Percentiles rank a stretch among this genome's conserved stretches.
These are phyloP conservation scores for Spea hammondii DNA, from an alignment of 2,797 vertebrate species.

Conservation along the genomic window DNA sequence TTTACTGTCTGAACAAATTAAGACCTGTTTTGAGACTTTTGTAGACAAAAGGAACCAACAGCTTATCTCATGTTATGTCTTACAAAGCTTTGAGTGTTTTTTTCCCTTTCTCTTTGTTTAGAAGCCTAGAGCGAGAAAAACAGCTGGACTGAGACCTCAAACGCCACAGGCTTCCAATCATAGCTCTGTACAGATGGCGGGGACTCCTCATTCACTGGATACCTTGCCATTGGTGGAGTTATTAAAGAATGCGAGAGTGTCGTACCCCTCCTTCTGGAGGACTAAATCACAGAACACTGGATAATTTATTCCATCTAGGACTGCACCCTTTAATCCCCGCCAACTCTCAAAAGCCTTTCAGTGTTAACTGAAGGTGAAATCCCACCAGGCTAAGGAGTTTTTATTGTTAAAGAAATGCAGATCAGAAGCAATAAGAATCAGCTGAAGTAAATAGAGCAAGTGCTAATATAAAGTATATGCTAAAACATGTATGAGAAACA, in stretches of 20 bases:
- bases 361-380: slow-evolving; percentile 32
- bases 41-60: neutral
- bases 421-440: slow-evolving; percentile 5
- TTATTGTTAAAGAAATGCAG: slow-evolving; percentile 11
- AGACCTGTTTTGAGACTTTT: slow-evolving; percentile 7
- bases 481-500: too few relatives aligned
- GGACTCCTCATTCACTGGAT: slow-evolving; percentile 13
- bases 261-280: slow-evolving; percentile 29
- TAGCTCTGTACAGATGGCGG: slow-evolving; percentile 40
- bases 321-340: slow-evolving; percentile 13
- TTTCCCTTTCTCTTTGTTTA: neutral
- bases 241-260: slow-evolving; percentile 37
- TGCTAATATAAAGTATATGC: neutral
- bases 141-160: slow-evolving; percentile 49
- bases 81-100: slow-evolving; percentile 45
- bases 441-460: slow-evolving; percentile 21
- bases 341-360: slow-evolving; percentile 23
- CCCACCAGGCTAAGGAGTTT: neutral
- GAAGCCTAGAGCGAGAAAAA: slow-evolving; percentile 35
- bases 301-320: slow-evolving; percentile 24
- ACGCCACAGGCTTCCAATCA: slow-evolving; percentile 42
- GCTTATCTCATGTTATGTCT: slow-evolving; percentile 29
- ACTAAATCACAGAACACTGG: slow-evolving; percentile 19
- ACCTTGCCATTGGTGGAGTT: slow-evolving; percentile 32
- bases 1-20: neutral